A percentile compares a stretch with the other conserved stretches of the same genome.
Evolutionary conservation across 64 coral and sea anemone genomes (phyloP).

Genomic region (Stichodactyla mertensii): DNA sequence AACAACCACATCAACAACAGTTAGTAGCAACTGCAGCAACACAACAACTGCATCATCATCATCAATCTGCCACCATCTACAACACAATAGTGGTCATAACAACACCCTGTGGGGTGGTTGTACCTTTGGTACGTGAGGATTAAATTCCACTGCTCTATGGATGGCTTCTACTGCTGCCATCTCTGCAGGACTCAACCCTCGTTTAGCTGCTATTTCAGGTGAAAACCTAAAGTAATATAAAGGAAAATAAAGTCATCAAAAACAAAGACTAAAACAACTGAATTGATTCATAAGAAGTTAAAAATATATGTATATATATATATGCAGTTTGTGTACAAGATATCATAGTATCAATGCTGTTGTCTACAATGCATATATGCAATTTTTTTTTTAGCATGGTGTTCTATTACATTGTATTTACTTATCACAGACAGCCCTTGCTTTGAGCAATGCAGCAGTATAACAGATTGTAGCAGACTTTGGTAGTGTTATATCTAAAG

Average conservation of each 20-base stretch:
- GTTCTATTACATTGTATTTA: conserved; percentile 19
- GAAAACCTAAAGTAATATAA: conserved; percentile 63
- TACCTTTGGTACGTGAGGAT: conserved; percentile 98
- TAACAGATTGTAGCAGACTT: conserved; percentile 99
- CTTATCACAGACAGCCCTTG: conserved; percentile 91
- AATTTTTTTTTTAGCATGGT: not conserved
- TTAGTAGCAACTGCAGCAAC: no score
- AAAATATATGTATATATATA: no score
- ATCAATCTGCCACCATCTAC: no score
- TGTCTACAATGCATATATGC: no score
- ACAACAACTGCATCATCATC: no score
- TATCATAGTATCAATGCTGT: no score
- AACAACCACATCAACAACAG: no score
- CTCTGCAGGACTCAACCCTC: conserved; percentile 93
- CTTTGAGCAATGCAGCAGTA: conserved; percentile 91
- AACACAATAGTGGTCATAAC: no score
- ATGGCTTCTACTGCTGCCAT: conserved; percentile 99
- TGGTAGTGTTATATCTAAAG: conserved; percentile 84
- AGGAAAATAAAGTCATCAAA: not conserved
- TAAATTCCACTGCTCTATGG: conserved; percentile 98
- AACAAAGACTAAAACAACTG: not conserved
- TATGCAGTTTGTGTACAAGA: no score
- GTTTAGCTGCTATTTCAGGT: conserved; percentile 92
- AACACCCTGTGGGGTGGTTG: not conserved
- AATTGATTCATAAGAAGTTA: no score